These are phyloP conservation scores for Agrypnia vestita DNA, from an alignment of 1,140 invertebrate species.

Conservation along the genomic window DNA sequence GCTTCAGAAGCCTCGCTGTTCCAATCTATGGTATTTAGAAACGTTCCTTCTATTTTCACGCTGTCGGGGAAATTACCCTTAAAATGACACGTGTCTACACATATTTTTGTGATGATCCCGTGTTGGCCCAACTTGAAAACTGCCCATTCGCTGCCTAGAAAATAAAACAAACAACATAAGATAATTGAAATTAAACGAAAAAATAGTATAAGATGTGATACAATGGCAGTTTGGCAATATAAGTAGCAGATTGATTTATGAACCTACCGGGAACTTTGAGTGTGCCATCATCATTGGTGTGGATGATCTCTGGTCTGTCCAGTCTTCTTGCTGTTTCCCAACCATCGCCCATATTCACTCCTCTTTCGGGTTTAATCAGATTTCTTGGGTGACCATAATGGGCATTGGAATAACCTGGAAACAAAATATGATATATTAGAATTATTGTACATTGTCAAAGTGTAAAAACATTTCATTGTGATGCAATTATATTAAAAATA, in stretches of 20 bases:
- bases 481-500: neutral
- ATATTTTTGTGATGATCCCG: slow-evolving; percentile 73
- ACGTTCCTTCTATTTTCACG: slow-evolving; percentile 75
- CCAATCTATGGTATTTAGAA: slow-evolving; percentile 65
- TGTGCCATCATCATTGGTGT: slow-evolving; percentile 73
- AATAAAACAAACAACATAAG: slow-evolving; percentile 36
- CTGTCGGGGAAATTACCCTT: slow-evolving; percentile 81
- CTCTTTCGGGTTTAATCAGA: slow-evolving; percentile 74
- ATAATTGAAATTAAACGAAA: slow-evolving; percentile 21
- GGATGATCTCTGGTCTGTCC: slow-evolving; percentile 76
- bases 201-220: neutral
- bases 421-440: slow-evolving; percentile 6
- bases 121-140: slow-evolving; percentile 76
- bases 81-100: slow-evolving; percentile 79
- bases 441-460: neutral
- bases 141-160: slow-evolving; percentile 78
- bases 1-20: slow-evolving; percentile 57
- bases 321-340: slow-evolving; percentile 80
- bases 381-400: slow-evolving; percentile 80
- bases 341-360: slow-evolving; percentile 76
- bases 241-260: neutral
- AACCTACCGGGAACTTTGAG: slow-evolving; percentile 72
- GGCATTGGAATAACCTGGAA: slow-evolving; percentile 75
- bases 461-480: too few relatives aligned
- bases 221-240: too few relatives aligned